These are phyloP conservation scores for Invenusta paracnida DNA, from an alignment of 2,888 invertebrate species.

Conservation along the genomic window DNA sequence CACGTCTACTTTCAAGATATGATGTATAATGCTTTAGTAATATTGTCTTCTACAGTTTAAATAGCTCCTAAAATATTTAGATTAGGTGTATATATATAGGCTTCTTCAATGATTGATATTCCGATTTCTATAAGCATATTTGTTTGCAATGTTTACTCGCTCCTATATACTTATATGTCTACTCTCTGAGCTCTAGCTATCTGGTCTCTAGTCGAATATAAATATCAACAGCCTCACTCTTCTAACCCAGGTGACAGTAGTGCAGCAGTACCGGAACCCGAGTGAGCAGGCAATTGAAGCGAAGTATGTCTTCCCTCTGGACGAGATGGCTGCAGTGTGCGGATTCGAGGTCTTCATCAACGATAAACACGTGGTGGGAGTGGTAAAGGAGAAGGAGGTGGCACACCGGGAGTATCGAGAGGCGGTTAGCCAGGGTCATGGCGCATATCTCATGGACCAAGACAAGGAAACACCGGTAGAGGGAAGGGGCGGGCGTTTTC, in stretches of 20 bases:
- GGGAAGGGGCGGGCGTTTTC: too few relatives aligned
- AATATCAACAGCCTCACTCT: background rate
- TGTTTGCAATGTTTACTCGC: too few relatives aligned
- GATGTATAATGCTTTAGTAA: too few relatives aligned
- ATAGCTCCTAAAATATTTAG: too few relatives aligned
- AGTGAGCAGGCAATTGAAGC: slow-evolving; percentile 55
- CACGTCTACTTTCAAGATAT: too few relatives aligned
- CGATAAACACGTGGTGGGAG: slow-evolving; percentile 59
- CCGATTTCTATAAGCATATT: too few relatives aligned
- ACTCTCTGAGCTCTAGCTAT: too few relatives aligned
- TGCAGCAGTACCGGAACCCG: slow-evolving; percentile 56
- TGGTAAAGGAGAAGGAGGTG: slow-evolving; percentile 60
- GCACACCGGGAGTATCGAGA: slow-evolving; percentile 59
- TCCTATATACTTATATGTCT: too few relatives aligned
- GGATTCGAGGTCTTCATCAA: slow-evolving; percentile 62
- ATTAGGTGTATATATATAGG: too few relatives aligned
- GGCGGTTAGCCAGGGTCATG: slow-evolving; percentile 60
- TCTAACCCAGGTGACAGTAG: slow-evolving; percentile 54
- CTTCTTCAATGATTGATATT: too few relatives aligned
- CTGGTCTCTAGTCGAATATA: background rate
- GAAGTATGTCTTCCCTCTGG: slow-evolving; percentile 61
- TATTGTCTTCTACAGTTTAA: too few relatives aligned
- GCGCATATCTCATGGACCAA: slow-evolving; percentile 62
- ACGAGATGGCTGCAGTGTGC: slow-evolving; percentile 60
- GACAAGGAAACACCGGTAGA: slow-evolving; percentile 59